Base-by-base conservation (phyloP, 2,888 invertebrate species). In the Neuroscelio doddi region DNA sequence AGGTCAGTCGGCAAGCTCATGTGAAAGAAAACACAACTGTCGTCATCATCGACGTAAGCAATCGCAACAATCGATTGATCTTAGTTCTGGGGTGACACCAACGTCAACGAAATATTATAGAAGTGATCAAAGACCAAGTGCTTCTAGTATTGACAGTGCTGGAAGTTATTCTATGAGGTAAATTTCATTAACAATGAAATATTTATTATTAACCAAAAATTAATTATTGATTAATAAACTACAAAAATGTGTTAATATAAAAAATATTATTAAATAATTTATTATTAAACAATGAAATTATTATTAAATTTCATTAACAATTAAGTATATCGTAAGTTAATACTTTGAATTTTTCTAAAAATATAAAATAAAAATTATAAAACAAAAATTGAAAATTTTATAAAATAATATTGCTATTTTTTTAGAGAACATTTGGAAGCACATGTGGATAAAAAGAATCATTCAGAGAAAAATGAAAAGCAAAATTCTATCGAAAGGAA, bases 81-180 rank as follows among this genome's bases (percentile, higher is more conserved):
- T 73, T 0, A 57, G 38, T n/a, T 53, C 26, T 24, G 65, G 56
- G 62, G 64, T 14, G 72, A 75, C 30, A 72, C 76, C 61, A 79
- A n/a, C n/a, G n/a, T n/a, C 80, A 3, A 76, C 81, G 7, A 85
- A 71, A 84, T 90, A 81, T 86, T 90, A 87, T 86, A 87, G 84
- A 85, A 89, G 88, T 80, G 90, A 91, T 75, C 91, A 91, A 80
- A 86, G 91, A 68, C 91, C 91, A 5, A 90, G 90, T 42, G 91
- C 91, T 16, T 91, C 91, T 29, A 91, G 90, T n/a, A 91, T 92
- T 16, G 82, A 84, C 64, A 83, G 85, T 65, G 76, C 81, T 8
- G 75, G 82, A 21, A 81, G 82, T 66, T 77, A 76, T 69, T 79
- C 80, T 10, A 77, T 80, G 68, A 81, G 81, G 83, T 83, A 63